phyloP scores from a whole-genome alignment of 2,888 invertebrate genomes.

The Acleris sparsana region DNA sequence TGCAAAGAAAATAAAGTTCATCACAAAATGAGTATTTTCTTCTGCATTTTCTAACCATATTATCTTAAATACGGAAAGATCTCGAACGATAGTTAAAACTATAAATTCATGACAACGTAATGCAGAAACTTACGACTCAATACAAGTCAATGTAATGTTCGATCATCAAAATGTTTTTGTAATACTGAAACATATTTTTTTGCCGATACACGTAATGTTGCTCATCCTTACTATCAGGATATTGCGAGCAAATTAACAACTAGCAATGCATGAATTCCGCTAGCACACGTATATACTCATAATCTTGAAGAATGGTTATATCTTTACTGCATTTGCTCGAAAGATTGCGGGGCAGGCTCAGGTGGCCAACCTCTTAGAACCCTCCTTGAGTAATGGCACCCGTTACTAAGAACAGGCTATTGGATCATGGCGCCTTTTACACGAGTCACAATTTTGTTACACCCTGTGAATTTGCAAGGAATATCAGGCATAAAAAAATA shows the following conservation, averaged over 20 bases:
- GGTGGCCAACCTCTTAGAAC: conserved; percentile 32
- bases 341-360: conserved; percentile 35
- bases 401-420: conserved; percentile 13
- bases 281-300: conserved; percentile 10
- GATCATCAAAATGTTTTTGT: no score
- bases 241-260: neutral
- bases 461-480: neutral
- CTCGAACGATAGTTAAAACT: no score
- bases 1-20: no score
- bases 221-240: neutral
- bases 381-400: conserved; percentile 34
- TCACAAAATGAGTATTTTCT: no score
- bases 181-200: no score
- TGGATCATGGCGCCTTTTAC: conserved; percentile 11
- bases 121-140: no score
- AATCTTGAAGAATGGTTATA: conserved; percentile 34
- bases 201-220: no score
- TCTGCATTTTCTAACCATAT: no score
- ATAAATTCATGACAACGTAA: no score
- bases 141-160: no score
- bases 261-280: neutral
- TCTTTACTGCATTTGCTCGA: conserved; percentile 35
- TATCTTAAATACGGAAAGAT: no score
- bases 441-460: neutral
- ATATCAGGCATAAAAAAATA: no score